Evolutionary conservation across 2,113 vertebrate genomes (phyloP).

Genomic region (Tragulus kanchil): DNA sequence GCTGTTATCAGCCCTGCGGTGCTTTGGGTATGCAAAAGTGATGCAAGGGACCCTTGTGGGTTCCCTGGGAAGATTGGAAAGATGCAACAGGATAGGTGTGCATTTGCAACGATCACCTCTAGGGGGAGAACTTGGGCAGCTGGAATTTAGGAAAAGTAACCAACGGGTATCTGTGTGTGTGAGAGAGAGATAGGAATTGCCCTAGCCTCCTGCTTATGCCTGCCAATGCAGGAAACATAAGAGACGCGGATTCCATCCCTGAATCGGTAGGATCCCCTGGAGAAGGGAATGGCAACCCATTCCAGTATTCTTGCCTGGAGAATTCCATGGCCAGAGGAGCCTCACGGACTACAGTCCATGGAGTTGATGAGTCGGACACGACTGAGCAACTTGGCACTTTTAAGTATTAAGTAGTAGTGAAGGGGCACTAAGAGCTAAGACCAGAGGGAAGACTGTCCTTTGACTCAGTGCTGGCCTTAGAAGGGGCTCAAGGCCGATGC

Average conservation of each 20-base stretch:
- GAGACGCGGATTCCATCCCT: too few relatives aligned
- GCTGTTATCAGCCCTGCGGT: background rate
- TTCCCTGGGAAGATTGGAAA: background rate
- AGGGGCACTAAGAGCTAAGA: background rate
- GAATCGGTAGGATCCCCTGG: too few relatives aligned
- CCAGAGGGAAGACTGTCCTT: background rate
- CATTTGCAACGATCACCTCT: background rate
- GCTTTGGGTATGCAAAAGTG: background rate
- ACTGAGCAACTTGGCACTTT: too few relatives aligned
- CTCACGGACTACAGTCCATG: too few relatives aligned
- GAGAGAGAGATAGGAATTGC: background rate
- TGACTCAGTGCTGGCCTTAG: background rate
- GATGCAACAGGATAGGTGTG: background rate
- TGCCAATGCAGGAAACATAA: too few relatives aligned
- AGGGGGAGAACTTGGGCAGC: slow-evolving; percentile 38
- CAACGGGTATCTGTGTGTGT: background rate
- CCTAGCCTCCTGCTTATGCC: background rate
- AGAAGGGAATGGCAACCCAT: too few relatives aligned
- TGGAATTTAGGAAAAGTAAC: background rate
- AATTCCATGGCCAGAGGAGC: too few relatives aligned
- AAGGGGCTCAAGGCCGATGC: background rate
- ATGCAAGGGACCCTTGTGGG: background rate
- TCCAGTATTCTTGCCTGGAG: too few relatives aligned
- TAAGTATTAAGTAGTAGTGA: background rate
- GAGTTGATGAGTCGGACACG: too few relatives aligned